These are phyloP conservation scores for Promerops cafer DNA, from an alignment of 2,113 vertebrate genomes.

Conservation along the genomic window DNA sequence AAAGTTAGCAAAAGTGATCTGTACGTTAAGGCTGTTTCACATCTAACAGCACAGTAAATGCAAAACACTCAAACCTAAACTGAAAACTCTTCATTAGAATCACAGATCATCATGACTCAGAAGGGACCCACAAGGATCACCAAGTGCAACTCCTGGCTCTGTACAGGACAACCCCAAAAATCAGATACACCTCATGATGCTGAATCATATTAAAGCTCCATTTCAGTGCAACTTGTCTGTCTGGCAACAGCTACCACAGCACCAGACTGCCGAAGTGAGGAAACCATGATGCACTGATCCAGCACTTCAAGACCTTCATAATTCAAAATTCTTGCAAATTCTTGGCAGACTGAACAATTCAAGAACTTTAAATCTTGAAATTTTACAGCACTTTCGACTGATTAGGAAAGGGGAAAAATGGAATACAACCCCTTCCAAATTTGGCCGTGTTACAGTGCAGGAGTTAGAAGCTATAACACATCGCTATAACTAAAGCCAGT, in stretches of 20 bases:
- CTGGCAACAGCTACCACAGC: neutral
- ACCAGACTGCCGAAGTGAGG: neutral
- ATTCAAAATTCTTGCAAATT: neutral
- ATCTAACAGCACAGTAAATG: neutral
- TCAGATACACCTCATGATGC: neutral
- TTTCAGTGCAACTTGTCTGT: neutral
- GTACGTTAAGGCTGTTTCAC: neutral
- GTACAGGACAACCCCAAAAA: neutral
- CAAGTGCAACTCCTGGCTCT: neutral
- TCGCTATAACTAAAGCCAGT: accelerated
- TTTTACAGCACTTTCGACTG: neutral
- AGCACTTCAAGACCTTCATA: neutral
- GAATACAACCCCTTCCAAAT: neutral
- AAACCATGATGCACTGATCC: neutral
- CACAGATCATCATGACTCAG: accelerated
- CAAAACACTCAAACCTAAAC: neutral
- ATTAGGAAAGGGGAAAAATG: accelerated
- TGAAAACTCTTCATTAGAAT: neutral
- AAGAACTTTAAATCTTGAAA: neutral
- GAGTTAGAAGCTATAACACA: neutral
- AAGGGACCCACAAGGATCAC: neutral
- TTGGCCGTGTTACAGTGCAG: accelerated
- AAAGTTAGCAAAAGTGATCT: neutral
- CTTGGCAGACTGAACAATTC: neutral
- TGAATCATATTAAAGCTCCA: neutral